Evolutionary conservation across 2,888 invertebrate genomes (phyloP).

Genomic region (Gryllus longicercus): DNA sequence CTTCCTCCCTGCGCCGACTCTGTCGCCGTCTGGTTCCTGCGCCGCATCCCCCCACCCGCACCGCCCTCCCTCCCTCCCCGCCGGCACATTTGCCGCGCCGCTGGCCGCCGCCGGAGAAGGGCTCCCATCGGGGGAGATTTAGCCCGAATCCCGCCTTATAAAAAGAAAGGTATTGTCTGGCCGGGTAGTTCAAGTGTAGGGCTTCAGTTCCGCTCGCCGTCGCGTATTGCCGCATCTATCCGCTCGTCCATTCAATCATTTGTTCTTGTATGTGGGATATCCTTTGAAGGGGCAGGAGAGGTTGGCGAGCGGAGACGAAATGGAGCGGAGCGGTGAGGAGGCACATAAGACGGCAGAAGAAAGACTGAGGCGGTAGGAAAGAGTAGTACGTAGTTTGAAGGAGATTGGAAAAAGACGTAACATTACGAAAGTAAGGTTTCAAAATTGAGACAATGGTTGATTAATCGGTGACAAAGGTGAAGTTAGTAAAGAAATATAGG

Average conservation of each 20-base stretch:
- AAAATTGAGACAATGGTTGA: too few relatives aligned
- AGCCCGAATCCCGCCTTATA: neutral
- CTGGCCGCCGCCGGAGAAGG: neutral
- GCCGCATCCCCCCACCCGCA: neutral
- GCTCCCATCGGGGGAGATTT: constrained; percentile 4
- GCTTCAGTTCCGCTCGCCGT: neutral
- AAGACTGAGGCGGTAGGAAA: too few relatives aligned
- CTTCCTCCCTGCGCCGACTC: neutral
- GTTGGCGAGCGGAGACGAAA: neutral
- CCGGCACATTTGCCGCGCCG: neutral
- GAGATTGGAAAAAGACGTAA: too few relatives aligned
- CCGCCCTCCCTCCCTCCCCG: neutral
- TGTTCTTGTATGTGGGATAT: neutral
- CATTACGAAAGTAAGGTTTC: too few relatives aligned
- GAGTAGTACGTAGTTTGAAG: too few relatives aligned
- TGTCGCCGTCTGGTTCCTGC: neutral
- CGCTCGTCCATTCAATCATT: neutral
- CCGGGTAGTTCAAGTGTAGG: neutral
- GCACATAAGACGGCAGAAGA: too few relatives aligned
- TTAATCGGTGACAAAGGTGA: too few relatives aligned
- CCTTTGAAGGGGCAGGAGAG: neutral
- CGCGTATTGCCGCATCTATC: neutral
- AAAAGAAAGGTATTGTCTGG: neutral
- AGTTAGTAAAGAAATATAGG: too few relatives aligned
- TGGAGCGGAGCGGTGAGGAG: too few relatives aligned